Base-by-base conservation (phyloP, 2,113 vertebrate genomes). In the Elgaria multicarinata region DNA sequence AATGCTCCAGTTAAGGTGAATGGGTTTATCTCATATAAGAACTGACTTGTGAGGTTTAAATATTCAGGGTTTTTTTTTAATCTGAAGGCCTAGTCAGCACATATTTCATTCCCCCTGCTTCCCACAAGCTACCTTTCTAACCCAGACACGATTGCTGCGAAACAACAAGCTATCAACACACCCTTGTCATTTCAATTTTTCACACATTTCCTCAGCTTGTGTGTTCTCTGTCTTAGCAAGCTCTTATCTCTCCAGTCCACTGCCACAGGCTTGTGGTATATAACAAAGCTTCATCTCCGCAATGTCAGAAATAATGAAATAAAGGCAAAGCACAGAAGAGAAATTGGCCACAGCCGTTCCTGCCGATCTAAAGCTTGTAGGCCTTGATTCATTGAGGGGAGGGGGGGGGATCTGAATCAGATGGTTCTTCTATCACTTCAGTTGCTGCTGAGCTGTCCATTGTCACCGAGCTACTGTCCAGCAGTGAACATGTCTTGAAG, bases 271-370 rank as follows among this genome's bases (percentile, higher is more conserved):
- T 92, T 94, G 67, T 86, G 86, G 36, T 10, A 92, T 91, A 90
- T 94, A 95, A 92, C 50, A 95, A 95, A 94, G 89, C 92, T 92
- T 71, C 76, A 42, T 89, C 87, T 91, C 93, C 86, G 89, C 93
- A 93, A 94, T 95, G 94, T 96, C 86, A 95, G 94, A 95, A 95
- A 91, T 94, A 93, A 95, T 91, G 76, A 92, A 93, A 93, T 91
- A 94, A 87, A 85, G 42, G 79, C 89, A 94, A 93, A 94, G 55
- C 90, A 85, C 66, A 79, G 88, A 92, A 94, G 64, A 87, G 24
- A 95, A 95, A 94, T 94, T 92, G 28, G 76, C 86, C 79, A 89
- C 76, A 91, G 90, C 24, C 79, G 28, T 76, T 92, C 89, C 66
- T 46, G 77, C 83, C 46, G 33, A 66, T 94, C 58, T 79, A 87